These are phyloP conservation scores for Circaetus cinerascens DNA, from an alignment of 2,113 vertebrate genomes.

Conservation along the genomic window DNA sequence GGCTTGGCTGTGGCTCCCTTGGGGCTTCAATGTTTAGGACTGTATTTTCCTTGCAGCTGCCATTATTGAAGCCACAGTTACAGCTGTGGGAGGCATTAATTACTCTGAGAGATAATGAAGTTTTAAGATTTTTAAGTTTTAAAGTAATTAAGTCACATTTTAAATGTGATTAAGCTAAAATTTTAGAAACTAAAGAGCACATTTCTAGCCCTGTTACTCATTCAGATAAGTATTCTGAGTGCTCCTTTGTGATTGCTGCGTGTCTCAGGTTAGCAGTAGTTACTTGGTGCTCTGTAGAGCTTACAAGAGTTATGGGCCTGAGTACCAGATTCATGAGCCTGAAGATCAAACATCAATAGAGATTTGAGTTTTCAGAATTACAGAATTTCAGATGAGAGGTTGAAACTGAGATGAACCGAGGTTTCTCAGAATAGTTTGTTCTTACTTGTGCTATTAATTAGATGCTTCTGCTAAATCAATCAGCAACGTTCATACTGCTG, in stretches of 20 bases:
- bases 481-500: background rate
- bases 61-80: background rate
- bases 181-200: background rate
- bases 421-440: background rate
- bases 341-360: background rate
- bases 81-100: background rate
- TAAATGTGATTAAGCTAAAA: background rate
- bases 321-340: background rate
- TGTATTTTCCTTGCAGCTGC: background rate
- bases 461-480: background rate
- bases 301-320: background rate
- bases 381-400: background rate
- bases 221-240: background rate
- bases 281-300: background rate
- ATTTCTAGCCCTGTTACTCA: background rate
- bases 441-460: background rate
- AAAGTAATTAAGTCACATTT: background rate
- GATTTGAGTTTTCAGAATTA: background rate
- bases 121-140: background rate
- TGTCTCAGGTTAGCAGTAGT: background rate
- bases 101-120: background rate
- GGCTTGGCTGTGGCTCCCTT: background rate
- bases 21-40: background rate
- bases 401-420: background rate
- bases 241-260: accelerated